Evolutionary conservation across 2,888 invertebrate genomes (phyloP), one percentile per base, ranked within the genome.

Genomic region (Catonia carolina): DNA sequence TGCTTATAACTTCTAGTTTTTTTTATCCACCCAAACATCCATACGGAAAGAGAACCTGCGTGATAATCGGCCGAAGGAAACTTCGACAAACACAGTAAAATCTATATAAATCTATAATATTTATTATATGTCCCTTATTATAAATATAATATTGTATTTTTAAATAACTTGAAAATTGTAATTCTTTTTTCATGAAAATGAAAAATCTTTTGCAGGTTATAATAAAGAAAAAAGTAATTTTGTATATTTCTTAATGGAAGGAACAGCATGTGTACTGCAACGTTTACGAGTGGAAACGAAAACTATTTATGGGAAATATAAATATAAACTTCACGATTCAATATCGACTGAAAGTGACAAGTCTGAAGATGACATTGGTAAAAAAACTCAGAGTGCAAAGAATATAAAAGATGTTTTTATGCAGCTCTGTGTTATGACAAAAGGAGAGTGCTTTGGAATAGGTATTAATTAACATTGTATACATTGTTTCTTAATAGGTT

Each of bases 391-490:
- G 15, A 45, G 12, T 23, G 22, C 2, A 45, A 45, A 14, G n/a
- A 45, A 14, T 20, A 18, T 23, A 22, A 20, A 14, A 45, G 45
- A 45, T 22, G 15, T 45, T 23, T 45, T 45, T 14, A 45, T 45
- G 45, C 23, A 45, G 5, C 8, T 45, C 14, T 45, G 45, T 45
- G 22, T 45, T 2, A 45, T 45, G 27, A 45, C 45, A 22, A 45
- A 45, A 27, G 45, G 45, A 2, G 45, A 45, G 22, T 45, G 45
- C 8, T 45, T 45, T 45, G 45, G 45, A 12, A 45, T 45, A 23
- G 45, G 45, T 45, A 18, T 22, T 22, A 4, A 2, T 41, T 17
- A 4, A 41, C 15, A 3, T n/a, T n/a, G n/a, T n/a, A n/a, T n/a
- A n/a, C n/a, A n/a, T n/a, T n/a, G n/a, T n/a, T n/a, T n/a, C n/a